Evolutionary conservation across 2,888 invertebrate genomes (phyloP), one percentile per base, ranked within the genome.

Genomic region (Pristionchus exspectatus): DNA sequence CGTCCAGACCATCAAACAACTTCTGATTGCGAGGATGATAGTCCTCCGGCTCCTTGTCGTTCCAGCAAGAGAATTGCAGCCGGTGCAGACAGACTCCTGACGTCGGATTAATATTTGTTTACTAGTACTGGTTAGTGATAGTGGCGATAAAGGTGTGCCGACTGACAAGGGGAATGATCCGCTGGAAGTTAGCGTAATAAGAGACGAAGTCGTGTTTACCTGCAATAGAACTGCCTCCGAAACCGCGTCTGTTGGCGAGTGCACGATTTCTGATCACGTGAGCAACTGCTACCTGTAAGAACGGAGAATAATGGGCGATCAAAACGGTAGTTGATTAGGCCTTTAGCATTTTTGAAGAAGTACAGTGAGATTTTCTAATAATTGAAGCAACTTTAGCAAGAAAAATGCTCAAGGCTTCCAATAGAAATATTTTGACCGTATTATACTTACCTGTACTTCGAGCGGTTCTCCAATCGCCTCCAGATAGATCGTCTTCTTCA

Each of bases 181-280:
- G n/a, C n/a, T n/a, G n/a, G n/a, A n/a, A n/a, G n/a, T n/a, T n/a
- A n/a, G n/a, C 30, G 27, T 69, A 69, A 10, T 21, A 2, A 69
- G 14, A 27, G 16, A 33, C 12, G 10, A 72, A 33, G 14, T 14
- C 1, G 33, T 33, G 27, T 2, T 21, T n/a, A 72, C 72, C 72
- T 33, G 72, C 33, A 18, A 72, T 72, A 33, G 72, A 30, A 16
- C 2, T 5, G 30, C 33, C 72, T 33, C 72, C 72, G 18, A 30
- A 72, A 30, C 9, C 1, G 2, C 2, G 5, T 7, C n/a, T 5
- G 33, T 72, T 72, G 30, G 14, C 10, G 14, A 30, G 16, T 14
- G 72, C 72, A 12, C 72, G 72, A 72, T 72, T 72, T 30, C 27
- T 72, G 33, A 72, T 72, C 16, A 72, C 72, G 72, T 72, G 33